Conservation (phyloP, 2,888 invertebrate genomes). For the Drosophila sordidula region DNA sequence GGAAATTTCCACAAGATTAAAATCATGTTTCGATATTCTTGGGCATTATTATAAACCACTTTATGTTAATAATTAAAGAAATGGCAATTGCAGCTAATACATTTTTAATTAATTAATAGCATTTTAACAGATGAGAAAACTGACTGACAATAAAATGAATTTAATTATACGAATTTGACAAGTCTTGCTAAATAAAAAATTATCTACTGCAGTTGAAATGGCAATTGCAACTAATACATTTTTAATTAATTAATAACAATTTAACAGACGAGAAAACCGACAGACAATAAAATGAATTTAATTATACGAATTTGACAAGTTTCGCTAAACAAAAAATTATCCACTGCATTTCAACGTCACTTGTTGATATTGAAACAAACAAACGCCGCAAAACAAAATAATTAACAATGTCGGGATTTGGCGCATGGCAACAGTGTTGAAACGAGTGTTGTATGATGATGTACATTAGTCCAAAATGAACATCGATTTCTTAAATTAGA, state of each 20-base stretch:
- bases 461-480: too few species aligned
- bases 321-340: slow-evolving; percentile 5
- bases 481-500: too few species aligned
- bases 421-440: slow-evolving; percentile 15
- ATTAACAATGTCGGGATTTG: slow-evolving; percentile 23
- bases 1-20: background rate
- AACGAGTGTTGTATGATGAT: too few species aligned
- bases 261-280: slow-evolving; percentile 4
- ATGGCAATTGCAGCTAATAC: slow-evolving; percentile 4
- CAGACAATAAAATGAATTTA: slow-evolving; percentile 3
- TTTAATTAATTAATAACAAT: slow-evolving; percentile 7
- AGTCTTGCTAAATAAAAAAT: background rate
- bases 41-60: too few species aligned
- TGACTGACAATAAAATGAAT: background rate
- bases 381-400: slow-evolving; percentile 21
- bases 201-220: slow-evolving; percentile 6
- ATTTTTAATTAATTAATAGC: slow-evolving; percentile 5
- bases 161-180: slow-evolving; percentile 32
- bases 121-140: slow-evolving; percentile 10
- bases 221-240: slow-evolving; percentile 3
- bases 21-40: background rate
- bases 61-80: background rate
- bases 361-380: slow-evolving; percentile 12
- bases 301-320: slow-evolving; percentile 25
- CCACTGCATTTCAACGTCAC: slow-evolving; percentile 3